phyloP scores from a whole-genome alignment of 2,888 invertebrate species.

The Ferdinandea cuprea region DNA sequence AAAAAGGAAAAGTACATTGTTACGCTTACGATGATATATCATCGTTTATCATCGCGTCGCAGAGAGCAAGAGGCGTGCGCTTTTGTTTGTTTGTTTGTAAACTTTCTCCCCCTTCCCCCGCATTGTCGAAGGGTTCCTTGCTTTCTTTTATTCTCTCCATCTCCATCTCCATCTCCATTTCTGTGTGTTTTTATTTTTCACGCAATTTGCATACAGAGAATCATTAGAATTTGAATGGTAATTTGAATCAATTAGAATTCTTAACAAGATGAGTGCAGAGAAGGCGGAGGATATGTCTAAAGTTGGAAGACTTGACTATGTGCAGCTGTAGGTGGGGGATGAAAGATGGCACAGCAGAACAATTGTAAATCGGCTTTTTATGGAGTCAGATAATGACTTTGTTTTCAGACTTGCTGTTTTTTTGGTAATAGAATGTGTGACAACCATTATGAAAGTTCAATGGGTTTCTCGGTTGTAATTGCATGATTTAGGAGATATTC shows the following conservation, averaged over 20 bases:
- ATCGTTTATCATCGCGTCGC: constrained; percentile 64
- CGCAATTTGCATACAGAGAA: constrained; percentile 68
- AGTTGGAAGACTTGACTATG: neutral
- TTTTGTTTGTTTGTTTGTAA: constrained; percentile 51
- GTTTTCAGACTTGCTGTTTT: constrained; percentile 13
- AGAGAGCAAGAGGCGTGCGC: constrained; percentile 46
- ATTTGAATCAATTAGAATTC: constrained; percentile 73
- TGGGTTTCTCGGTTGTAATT: constrained; percentile 48
- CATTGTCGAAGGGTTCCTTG: constrained; percentile 13
- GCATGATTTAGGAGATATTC: constrained; percentile 25
- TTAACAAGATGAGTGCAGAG: constrained; percentile 36
- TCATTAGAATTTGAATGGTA: constrained; percentile 73
- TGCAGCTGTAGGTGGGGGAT: no score
- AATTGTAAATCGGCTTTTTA: constrained; percentile 23
- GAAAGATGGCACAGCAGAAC: neutral
- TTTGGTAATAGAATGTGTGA: constrained; percentile 47
- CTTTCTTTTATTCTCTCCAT: no score
- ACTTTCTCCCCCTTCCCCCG: constrained; percentile 58
- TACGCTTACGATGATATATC: constrained; percentile 64
- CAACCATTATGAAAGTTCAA: constrained; percentile 66
- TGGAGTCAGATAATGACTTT: constrained; percentile 35
- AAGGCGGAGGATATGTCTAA: constrained; percentile 5
- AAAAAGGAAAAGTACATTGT: constrained; percentile 66
- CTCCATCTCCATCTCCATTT: neutral
- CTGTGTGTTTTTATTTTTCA: constrained; percentile 37